Evolutionary conservation across 2,888 invertebrate species (phyloP).

Genomic region (Rutpela maculata): DNA sequence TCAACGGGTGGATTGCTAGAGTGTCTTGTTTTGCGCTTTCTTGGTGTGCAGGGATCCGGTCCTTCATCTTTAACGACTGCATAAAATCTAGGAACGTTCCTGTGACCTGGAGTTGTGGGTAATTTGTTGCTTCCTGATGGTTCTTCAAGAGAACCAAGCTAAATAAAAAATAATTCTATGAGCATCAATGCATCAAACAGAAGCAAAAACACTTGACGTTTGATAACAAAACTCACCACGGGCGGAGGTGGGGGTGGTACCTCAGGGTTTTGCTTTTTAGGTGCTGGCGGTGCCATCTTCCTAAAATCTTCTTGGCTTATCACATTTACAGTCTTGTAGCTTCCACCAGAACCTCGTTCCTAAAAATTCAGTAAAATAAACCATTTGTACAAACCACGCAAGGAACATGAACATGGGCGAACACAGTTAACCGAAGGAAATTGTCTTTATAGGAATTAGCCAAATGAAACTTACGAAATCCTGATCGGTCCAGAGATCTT

Average conservation of each 20-base stretch:
- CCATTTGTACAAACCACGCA: not conserved
- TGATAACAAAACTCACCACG: slow-evolving; percentile 50
- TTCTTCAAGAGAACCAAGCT: slow-evolving; percentile 48
- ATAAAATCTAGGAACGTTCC: slow-evolving; percentile 91
- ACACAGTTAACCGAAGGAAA: no score
- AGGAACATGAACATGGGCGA: not conserved
- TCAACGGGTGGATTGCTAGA: slow-evolving; percentile 95
- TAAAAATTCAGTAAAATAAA: slow-evolving; percentile 56
- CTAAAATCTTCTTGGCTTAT: slow-evolving; percentile 93
- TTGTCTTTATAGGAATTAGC: not conserved
- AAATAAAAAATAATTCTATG: slow-evolving; percentile 2
- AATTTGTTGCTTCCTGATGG: slow-evolving; percentile 51
- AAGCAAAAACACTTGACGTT: not conserved
- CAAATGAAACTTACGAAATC: slow-evolving; percentile 58
- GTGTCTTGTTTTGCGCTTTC: slow-evolving; percentile 94
- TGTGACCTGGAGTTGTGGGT: slow-evolving; percentile 56
- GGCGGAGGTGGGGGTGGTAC: slow-evolving; percentile 90
- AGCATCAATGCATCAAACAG: not conserved
- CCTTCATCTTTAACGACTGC: slow-evolving; percentile 90
- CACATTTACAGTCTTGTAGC: slow-evolving; percentile 90
- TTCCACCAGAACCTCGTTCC: slow-evolving; percentile 75
- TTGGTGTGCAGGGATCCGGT: slow-evolving; percentile 81
- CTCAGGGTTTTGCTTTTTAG: slow-evolving; percentile 82
- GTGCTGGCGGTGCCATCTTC: slow-evolving; percentile 82
- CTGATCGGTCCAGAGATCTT: slow-evolving; percentile 88